Evolutionary conservation across 2,113 vertebrate genomes (phyloP), one percentile per base, ranked within the genome.

Genomic region (Nothoprocta perdicaria): DNA sequence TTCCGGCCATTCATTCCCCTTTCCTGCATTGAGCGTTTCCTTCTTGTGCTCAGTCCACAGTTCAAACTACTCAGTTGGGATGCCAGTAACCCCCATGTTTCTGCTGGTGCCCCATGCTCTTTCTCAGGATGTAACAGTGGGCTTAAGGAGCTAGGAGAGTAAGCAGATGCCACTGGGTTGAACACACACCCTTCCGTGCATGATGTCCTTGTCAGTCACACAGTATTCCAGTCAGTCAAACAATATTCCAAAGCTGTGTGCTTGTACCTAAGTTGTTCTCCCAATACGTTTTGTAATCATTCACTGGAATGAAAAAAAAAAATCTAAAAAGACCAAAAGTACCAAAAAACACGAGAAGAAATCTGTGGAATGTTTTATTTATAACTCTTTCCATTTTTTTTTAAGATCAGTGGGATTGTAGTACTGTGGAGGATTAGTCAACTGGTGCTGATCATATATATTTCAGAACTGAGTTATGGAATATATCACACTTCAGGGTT

Each of bases 221-320:
- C 41, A 43, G 41, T 43, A 14, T 43, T 43, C 41, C 41, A 43
- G 41, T 43, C 41, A 14, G 12, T 9, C 48, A 23, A 22, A 29
- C 1, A 0, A 2, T 31, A 38, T 73, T 40, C 67, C 31, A 33
- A 74, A 77, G 50, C 35, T 0, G 0, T 3, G 13, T 0, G 1
- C 65, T 66, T 52, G 12, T 29, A 83, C 16, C n/a, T 0, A 2
- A 1, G 26, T 80, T 63, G n/a, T 71, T 89, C 91, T 67, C 55
- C 24, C 4, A 31, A 31, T 13, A 0, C 6, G 3, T 46, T 78
- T 88, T 75, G 11, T 78, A 45, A 50, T 6, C 57, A 29, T 71
- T 88, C 77, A 29, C 45, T 80, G 41, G 29, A 75, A 15, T 9
- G 1, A 76, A 86, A 65, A 24, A n/a, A 23, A 41, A 29, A 14